Conservation (phyloP, 30 jellyfish, hydroid and myxozoan species). For the Calvadosia cruxmelitensis region DNA sequence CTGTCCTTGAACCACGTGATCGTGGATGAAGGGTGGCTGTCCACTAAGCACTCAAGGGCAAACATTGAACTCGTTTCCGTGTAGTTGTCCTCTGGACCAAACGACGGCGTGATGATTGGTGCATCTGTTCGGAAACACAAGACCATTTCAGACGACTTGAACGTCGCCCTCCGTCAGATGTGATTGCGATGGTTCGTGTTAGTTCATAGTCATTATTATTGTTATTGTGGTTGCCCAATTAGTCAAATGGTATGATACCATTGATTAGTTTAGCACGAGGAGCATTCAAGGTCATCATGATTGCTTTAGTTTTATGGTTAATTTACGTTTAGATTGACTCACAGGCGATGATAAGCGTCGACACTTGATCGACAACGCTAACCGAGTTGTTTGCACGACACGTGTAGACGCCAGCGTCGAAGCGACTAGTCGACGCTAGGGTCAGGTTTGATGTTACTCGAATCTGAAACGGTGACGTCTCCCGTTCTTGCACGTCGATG, state of each 20-base stretch:
- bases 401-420: neutral
- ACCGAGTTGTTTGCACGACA: neutral
- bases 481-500: neutral
- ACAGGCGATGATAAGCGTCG: neutral
- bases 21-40: conserved; percentile 20
- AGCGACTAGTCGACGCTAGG: neutral
- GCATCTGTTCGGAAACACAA: conserved; percentile 23
- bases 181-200: too few relatives aligned
- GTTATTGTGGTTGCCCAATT: too few relatives aligned
- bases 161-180: too few relatives aligned
- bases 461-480: neutral
- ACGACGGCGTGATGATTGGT: conserved; percentile 26
- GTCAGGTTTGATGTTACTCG: neutral
- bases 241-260: too few relatives aligned
- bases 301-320: neutral
- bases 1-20: conserved; percentile 24
- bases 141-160: too few relatives aligned
- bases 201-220: too few relatives aligned
- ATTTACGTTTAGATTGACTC: neutral
- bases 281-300: too few relatives aligned
- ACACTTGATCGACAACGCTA: neutral
- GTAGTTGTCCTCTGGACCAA: conserved; percentile 13
- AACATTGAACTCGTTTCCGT: conserved; percentile 17
- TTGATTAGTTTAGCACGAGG: too few relatives aligned
- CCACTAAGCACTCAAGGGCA: conserved; percentile 10